Percentiles rank a stretch among this genome's conserved stretches.
phyloP scores from a whole-genome alignment of 2,888 invertebrate genomes.

The Platycnemis pennipes region DNA sequence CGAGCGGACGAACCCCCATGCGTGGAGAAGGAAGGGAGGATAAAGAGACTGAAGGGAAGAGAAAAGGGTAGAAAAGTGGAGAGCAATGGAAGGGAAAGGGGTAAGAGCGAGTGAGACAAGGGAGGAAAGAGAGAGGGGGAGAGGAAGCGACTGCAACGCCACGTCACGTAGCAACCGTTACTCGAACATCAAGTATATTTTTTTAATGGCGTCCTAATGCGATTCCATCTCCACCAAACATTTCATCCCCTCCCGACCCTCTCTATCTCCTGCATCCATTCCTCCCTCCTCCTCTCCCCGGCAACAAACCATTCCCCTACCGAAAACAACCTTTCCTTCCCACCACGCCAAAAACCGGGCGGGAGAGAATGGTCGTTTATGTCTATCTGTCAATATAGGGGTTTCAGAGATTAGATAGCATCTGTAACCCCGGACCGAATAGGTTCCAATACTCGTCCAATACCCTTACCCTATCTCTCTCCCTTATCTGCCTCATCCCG shows the following conservation, averaged over 20 bases:
- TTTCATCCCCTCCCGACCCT: constrained; percentile 15
- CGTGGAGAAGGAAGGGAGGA: background rate
- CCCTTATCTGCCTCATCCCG: background rate
- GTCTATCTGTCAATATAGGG: constrained; percentile 64
- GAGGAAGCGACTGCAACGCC: constrained; percentile 9
- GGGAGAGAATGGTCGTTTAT: constrained; percentile 39
- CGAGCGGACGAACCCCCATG: background rate
- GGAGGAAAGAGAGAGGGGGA: background rate
- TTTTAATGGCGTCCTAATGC: constrained; percentile 58
- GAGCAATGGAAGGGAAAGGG: too few relatives aligned
- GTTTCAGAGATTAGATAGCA: constrained; percentile 60
- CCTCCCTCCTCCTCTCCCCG: background rate
- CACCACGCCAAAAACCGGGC: background rate
- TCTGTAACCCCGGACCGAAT: constrained; percentile 30
- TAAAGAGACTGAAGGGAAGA: too few relatives aligned
- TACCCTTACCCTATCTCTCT: background rate
- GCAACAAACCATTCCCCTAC: background rate
- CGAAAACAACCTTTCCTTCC: background rate
- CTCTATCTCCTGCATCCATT: background rate
- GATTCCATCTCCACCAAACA: constrained; percentile 46
- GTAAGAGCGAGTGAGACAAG: background rate
- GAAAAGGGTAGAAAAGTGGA: too few relatives aligned
- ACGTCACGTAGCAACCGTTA: constrained; percentile 41
- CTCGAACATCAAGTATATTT: constrained; percentile 46
- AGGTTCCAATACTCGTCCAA: constrained; percentile 23